phyloP scores from a whole-genome alignment of 1,140 invertebrate species.

The Oryzaephilus surinamensis region DNA sequence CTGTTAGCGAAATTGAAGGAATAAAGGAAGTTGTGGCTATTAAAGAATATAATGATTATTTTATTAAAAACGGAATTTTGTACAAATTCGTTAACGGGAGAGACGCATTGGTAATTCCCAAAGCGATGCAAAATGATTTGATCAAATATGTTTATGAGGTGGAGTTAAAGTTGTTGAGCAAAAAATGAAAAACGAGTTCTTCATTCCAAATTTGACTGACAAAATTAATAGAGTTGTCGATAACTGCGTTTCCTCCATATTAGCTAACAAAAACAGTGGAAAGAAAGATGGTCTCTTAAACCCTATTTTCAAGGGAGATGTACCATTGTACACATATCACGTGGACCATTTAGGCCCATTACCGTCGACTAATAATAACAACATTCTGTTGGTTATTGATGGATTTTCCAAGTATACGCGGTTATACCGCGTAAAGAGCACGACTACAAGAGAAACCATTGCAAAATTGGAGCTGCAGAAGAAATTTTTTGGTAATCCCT shows the following conservation, averaged over 20 bases:
- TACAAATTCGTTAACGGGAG: too few species aligned
- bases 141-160: too few species aligned
- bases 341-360: slow-evolving; percentile 36
- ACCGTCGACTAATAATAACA: slow-evolving; percentile 29
- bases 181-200: too few species aligned
- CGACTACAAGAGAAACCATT: slow-evolving; percentile 25
- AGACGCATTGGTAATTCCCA: too few species aligned
- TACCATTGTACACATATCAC: slow-evolving; percentile 28
- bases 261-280: slow-evolving; percentile 32
- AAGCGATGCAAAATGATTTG: too few species aligned
- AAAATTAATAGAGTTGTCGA: too few species aligned
- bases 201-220: too few species aligned
- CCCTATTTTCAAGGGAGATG: slow-evolving; percentile 18
- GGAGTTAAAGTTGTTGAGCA: too few species aligned
- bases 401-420: slow-evolving; percentile 36
- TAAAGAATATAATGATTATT: too few species aligned
- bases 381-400: slow-evolving; percentile 34
- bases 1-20: too few species aligned
- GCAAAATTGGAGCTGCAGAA: slow-evolving; percentile 24
- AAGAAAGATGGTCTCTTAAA: slow-evolving; percentile 32
- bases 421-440: slow-evolving; percentile 31
- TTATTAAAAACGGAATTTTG: too few species aligned
- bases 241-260: slow-evolving; percentile 32
- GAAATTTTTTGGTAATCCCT: background rate
- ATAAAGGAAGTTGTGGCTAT: too few species aligned